A percentile compares a stretch with the other conserved stretches of the same genome.
These are phyloP conservation scores for Linepithema humile DNA, from an alignment of 1,140 invertebrate genomes.

Conservation along the genomic window DNA sequence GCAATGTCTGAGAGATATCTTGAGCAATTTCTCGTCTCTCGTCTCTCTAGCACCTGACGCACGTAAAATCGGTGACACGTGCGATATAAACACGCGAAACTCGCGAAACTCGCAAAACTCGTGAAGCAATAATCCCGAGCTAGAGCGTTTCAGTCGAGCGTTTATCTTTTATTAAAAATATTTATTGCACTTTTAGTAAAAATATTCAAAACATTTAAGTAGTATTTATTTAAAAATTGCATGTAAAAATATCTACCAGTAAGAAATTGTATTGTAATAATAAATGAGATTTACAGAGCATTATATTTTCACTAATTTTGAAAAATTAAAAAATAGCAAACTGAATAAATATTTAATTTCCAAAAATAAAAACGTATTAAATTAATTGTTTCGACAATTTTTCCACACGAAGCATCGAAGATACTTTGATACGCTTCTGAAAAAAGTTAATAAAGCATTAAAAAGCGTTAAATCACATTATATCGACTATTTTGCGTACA, in stretches of 20 bases:
- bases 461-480: too few relatives aligned
- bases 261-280: not conserved
- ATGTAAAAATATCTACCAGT: not conserved
- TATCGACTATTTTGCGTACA: too few relatives aligned
- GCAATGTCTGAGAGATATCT: conserved; percentile 58
- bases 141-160: not conserved
- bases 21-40: conserved; percentile 34
- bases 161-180: conserved; percentile 35
- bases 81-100: conserved; percentile 36
- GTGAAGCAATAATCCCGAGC: conserved; percentile 32
- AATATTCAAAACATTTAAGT: not conserved
- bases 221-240: not conserved
- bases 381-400: too few relatives aligned
- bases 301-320: too few relatives aligned
- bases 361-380: too few relatives aligned
- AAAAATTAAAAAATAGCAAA: too few relatives aligned
- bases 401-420: too few relatives aligned
- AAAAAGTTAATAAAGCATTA: too few relatives aligned
- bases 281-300: too few relatives aligned
- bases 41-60: not conserved
- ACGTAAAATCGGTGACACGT: conserved; percentile 28
- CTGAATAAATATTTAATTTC: too few relatives aligned
- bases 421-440: too few relatives aligned
- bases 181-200: not conserved
- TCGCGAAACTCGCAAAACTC: too few relatives aligned